Percentiles rank a stretch among this genome's conserved stretches.
These are phyloP conservation scores for Vombatus ursinus DNA, from an alignment of 2,113 vertebrate species.

Conservation along the genomic window DNA sequence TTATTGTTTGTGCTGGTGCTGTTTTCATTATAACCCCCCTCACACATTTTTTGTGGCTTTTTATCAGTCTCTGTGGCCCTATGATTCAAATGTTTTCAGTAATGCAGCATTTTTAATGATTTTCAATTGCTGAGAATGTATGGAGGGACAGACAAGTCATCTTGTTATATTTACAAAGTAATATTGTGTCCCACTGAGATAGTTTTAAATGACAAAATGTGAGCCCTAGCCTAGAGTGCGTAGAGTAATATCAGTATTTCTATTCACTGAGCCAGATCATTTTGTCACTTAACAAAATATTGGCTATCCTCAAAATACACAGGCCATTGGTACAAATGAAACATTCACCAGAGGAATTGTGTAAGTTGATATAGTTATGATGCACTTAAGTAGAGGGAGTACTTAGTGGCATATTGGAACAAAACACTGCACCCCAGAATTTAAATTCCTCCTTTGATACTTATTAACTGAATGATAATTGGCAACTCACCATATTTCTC, in stretches of 20 bases:
- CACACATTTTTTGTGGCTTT: fast-evolving
- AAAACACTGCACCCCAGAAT: not conserved
- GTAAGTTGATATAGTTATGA: conserved; percentile 46
- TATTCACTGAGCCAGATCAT: conserved; percentile 46
- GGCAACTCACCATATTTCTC: not conserved
- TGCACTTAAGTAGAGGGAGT: not conserved
- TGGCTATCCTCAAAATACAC: conserved; percentile 56
- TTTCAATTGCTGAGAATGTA: not conserved
- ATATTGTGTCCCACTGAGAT: not conserved
- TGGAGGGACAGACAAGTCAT: conserved; percentile 10
- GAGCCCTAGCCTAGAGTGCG: not conserved
- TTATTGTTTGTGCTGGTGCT: not conserved
- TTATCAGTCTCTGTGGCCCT: not conserved
- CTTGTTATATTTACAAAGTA: conserved; percentile 11
- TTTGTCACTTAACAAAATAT: conserved; percentile 35
- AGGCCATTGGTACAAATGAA: conserved; percentile 45
- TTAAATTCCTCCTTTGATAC: not conserved
- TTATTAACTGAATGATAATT: not conserved
- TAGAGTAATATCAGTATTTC: not conserved
- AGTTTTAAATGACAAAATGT: not conserved
- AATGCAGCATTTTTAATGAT: not conserved
- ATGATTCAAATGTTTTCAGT: not conserved
- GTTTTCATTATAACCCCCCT: not conserved
- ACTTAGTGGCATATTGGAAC: not conserved
- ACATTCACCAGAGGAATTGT: not conserved